Conservation (phyloP, 2,797 vertebrate genomes). For the Morelia viridis region DNA sequence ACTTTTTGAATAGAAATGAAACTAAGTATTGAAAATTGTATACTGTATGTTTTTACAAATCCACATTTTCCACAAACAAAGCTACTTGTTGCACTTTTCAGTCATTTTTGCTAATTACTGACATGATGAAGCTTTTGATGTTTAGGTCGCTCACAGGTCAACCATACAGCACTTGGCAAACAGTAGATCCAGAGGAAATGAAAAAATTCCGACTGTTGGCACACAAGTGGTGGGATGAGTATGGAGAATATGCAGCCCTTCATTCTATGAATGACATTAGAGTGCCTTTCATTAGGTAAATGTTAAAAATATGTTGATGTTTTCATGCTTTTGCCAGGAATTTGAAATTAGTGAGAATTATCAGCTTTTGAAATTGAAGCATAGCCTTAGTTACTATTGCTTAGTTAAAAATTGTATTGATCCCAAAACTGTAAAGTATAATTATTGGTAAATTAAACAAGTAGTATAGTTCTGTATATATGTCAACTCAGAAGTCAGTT, state of each 20-base stretch:
- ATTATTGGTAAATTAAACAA: background rate
- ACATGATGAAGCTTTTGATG: conserved; percentile 10
- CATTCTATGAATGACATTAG: conserved; percentile 95
- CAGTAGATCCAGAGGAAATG: conserved; percentile 86
- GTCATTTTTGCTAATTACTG: background rate
- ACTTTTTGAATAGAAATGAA: background rate
- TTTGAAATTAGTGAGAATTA: background rate
- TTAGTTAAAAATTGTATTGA: background rate
- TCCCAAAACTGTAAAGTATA: background rate
- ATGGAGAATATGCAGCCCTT: conserved; percentile 86
- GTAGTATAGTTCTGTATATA: background rate
- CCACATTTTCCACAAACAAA: background rate
- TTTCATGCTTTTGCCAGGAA: conserved; percentile 6
- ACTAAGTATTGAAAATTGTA: background rate
- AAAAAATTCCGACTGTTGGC: conserved; percentile 86
- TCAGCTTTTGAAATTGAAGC: background rate
- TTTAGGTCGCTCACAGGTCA: conserved; percentile 54
- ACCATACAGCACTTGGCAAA: conserved; percentile 65
- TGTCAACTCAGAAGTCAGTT: background rate
- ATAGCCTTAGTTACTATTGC: background rate
- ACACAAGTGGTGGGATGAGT: conserved; percentile 92
- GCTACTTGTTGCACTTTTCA: background rate
- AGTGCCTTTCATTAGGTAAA: conserved; percentile 93
- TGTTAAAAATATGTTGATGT: conserved; percentile 24
- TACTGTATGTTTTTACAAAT: background rate